Conservation (phyloP, 2,113 vertebrate species). For the Sitta europaea region DNA sequence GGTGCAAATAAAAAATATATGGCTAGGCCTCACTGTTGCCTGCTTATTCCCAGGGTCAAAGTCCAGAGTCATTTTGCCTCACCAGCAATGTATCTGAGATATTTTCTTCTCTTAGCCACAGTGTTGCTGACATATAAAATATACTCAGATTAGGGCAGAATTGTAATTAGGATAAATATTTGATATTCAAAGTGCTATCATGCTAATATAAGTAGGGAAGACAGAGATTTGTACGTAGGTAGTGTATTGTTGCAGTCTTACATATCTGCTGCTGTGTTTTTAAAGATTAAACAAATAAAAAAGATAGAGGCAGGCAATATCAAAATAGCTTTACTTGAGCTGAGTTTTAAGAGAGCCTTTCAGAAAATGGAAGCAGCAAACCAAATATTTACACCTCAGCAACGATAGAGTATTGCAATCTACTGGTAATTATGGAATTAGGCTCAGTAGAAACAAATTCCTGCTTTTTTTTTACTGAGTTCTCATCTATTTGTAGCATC, state of each 20-base stretch:
- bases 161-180: slow-evolving; percentile 65
- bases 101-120: background rate
- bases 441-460: background rate
- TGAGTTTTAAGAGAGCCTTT: slow-evolving; percentile 17
- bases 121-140: slow-evolving; percentile 18
- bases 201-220: background rate
- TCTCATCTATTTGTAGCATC: background rate
- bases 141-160: slow-evolving; percentile 31
- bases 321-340: background rate
- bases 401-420: background rate
- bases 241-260: background rate
- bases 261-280: background rate
- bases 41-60: background rate
- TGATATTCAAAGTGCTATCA: slow-evolving; percentile 46
- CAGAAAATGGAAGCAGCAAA: slow-evolving; percentile 26
- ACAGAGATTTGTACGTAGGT: background rate
- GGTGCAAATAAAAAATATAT: background rate
- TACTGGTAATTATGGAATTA: background rate
- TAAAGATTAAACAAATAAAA: slow-evolving; percentile 18
- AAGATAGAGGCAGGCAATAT: background rate
- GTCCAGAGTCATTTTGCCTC: background rate
- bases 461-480: background rate
- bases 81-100: background rate
- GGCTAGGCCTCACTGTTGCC: background rate
- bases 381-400: slow-evolving; percentile 5